Evolutionary conservation across 2,797 vertebrate species (phyloP).

Genomic region (Enteromius viviparus): DNA sequence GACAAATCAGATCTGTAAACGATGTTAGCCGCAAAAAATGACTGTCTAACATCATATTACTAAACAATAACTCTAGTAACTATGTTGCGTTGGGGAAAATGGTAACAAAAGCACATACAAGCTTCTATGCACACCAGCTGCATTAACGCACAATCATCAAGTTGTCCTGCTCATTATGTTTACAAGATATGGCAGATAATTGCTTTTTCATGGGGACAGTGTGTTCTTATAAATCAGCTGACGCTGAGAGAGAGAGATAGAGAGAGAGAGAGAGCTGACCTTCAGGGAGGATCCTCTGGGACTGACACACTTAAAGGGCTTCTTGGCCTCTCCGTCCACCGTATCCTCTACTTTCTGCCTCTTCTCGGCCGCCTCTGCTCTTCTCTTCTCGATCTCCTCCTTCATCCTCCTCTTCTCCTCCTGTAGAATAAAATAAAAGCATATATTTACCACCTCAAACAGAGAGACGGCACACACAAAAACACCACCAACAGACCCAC

Average conservation of each 20-base stretch:
- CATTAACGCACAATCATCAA: background rate
- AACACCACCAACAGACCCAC: background rate
- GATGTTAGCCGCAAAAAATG: no score
- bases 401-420: slow-evolving; percentile 97
- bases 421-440: slow-evolving; percentile 66
- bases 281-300: slow-evolving; percentile 94
- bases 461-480: background rate
- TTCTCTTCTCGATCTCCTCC: slow-evolving; percentile 95
- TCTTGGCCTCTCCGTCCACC: slow-evolving; percentile 82
- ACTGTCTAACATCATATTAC: background rate
- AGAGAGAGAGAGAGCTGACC: slow-evolving; percentile 71
- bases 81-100: background rate
- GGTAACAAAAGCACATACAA: background rate
- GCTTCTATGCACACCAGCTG: slow-evolving; percentile 5
- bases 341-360: slow-evolving; percentile 92
- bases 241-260: background rate
- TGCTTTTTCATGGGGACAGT: background rate
- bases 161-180: background rate
- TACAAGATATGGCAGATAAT: slow-evolving; percentile 17
- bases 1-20: no score
- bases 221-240: slow-evolving; percentile 14
- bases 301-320: slow-evolving; percentile 93
- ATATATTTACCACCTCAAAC: background rate
- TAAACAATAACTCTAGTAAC: background rate
- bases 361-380: slow-evolving; percentile 96